Conservation (phyloP, 1,140 invertebrate species). For the Megalonaias nervosa region DNA sequence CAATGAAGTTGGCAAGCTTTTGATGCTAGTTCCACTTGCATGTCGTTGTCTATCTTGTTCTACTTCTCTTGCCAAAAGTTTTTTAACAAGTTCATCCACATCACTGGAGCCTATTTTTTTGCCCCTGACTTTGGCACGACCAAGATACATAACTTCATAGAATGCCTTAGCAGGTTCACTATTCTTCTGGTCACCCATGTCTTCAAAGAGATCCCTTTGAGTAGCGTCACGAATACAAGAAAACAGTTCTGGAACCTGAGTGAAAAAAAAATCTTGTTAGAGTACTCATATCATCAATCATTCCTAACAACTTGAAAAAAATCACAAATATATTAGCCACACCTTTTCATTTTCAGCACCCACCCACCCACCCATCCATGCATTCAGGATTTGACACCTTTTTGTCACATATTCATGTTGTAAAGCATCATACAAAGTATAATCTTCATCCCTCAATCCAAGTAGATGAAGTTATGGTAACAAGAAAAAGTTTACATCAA, state of each 20-base stretch:
- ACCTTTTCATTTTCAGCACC: not conserved
- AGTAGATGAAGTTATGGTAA: too few species aligned
- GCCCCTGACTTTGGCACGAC: slow-evolving; percentile 70
- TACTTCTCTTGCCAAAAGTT: slow-evolving; percentile 82
- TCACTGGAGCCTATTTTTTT: slow-evolving; percentile 88
- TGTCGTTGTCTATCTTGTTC: slow-evolving; percentile 50
- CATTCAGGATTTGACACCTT: too few species aligned
- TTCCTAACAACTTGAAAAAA: not conserved
- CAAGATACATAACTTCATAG: slow-evolving; percentile 62
- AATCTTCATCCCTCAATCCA: too few species aligned
- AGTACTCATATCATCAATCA: too few species aligned
- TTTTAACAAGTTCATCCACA: slow-evolving; percentile 91
- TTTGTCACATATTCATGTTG: too few species aligned
- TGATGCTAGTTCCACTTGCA: slow-evolving; percentile 63
- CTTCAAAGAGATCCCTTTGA: slow-evolving; percentile 49
- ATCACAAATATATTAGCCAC: not conserved
- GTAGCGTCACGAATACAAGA: slow-evolving; percentile 67
- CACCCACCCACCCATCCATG: too few species aligned
- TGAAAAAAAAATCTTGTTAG: slow-evolving; percentile 4
- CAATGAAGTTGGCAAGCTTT: slow-evolving; percentile 61
- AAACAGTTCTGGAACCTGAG: slow-evolving; percentile 69
- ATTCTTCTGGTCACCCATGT: slow-evolving; percentile 37
- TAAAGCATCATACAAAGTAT: too few species aligned
- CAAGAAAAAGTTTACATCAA: too few species aligned
- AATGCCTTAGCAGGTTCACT: slow-evolving; percentile 42